Evolutionary conservation across 2,797 vertebrate species (phyloP), one percentile per base, ranked within the genome.

Genomic region (Acropternis orthonyx): DNA sequence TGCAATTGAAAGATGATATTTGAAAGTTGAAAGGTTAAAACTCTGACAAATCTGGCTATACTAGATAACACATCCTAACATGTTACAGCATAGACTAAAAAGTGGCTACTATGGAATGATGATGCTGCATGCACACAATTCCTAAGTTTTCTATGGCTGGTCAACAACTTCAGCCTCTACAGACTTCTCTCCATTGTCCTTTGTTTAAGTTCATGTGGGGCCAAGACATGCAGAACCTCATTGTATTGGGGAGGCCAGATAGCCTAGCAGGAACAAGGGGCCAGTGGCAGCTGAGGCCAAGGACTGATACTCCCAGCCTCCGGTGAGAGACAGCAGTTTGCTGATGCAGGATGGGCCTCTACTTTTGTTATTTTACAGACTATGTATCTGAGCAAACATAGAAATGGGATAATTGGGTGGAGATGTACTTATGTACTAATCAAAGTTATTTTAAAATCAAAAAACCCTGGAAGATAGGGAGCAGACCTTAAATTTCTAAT

Each of bases 381-480:
- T 23, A 18, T 0, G 0, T 15, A 34, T 18, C 43, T 69, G 19
- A 37, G 12, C 27, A 83, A 54, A 58, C 18, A 66, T 0, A 63
- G 34, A 27, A 46, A 66, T 22, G 14, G 28, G 27, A 22, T 62
- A 85, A 66, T 1, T 13, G 20, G 15, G 14, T 27, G 34, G 24
- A 23, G 65, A 94, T 85, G 51, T 63, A 63, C 85, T 80, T 86
- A 54, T 0, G 12, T 75, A 88, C 58, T 56, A 93, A 94, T 11
- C 22, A 30, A 78, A 93, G 89, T 89, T 65, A 84, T 54, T 84
- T 93, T 92, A 95, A 95, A 95, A 96, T 68, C 68, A 95, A 74
- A 84, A 87, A 56, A 34, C 39, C 51, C 46, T 63, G 58, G 69
- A 90, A 86, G 43, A 78, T 0, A 90, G 23, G 49, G 48, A 92